Evolutionary conservation across 2,888 invertebrate genomes (phyloP).

Genomic region (Philonicus albiceps): DNA sequence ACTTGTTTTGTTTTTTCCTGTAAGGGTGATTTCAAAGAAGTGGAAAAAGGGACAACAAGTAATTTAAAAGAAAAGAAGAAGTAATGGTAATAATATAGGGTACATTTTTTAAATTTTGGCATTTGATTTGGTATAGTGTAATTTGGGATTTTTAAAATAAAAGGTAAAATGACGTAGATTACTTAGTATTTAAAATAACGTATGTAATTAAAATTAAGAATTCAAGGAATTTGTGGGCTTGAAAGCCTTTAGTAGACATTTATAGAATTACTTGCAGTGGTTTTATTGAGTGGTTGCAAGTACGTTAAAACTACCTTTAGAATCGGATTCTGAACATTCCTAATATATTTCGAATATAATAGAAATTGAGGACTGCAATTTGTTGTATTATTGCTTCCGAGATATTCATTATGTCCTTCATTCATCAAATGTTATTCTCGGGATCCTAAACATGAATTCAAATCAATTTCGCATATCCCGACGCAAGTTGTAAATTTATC

Average conservation of each 20-base stretch:
- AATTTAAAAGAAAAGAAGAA: background rate
- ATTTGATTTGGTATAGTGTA: no score
- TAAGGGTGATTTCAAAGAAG: background rate
- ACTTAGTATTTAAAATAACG: no score
- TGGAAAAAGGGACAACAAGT: background rate
- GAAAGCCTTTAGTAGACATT: background rate
- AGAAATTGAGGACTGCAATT: background rate
- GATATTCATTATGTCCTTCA: background rate
- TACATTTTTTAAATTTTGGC: background rate
- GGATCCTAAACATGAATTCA: background rate
- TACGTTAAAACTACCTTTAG: background rate
- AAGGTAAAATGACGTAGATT: no score
- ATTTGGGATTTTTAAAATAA: no score
- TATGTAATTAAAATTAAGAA: no score
- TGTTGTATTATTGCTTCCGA: background rate
- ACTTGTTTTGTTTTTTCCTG: background rate
- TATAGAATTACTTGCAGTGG: background rate
- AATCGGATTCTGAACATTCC: background rate
- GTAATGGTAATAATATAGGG: background rate
- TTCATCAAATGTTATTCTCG: background rate
- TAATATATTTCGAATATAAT: background rate
- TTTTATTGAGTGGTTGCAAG: background rate
- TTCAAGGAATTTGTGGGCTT: background rate
- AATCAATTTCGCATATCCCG: background rate
- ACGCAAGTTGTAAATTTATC: background rate